Percentiles rank a stretch among this genome's conserved stretches.
Evolutionary conservation across 1,140 invertebrate species (phyloP).

Genomic region (Eupeodes corollae): DNA sequence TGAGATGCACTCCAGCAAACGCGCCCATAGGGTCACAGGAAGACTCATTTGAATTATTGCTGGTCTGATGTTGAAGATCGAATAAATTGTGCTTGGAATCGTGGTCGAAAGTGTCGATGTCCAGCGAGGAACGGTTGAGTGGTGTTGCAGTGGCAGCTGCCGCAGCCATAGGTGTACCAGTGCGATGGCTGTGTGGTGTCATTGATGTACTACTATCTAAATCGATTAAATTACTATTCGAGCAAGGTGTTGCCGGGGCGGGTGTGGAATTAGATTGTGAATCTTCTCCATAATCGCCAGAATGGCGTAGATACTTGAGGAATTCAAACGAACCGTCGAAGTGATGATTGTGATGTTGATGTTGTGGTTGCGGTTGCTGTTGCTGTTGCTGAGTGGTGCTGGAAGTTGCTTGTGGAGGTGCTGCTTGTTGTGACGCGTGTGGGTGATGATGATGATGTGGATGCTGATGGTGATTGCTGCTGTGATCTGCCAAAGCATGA

Average conservation of each 20-base stretch:
- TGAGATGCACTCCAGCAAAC: conserved; percentile 31
- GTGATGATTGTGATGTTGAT: conserved; percentile 25
- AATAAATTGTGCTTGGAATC: conserved; percentile 34
- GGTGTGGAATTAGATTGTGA: not conserved
- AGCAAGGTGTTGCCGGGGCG: not conserved
- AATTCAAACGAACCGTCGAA: conserved; percentile 36
- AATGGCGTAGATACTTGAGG: conserved; percentile 34
- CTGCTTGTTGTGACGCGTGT: too few relatives aligned
- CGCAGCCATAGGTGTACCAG: conserved; percentile 2
- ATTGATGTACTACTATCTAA: conserved; percentile 28
- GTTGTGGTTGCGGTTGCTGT: conserved; percentile 19
- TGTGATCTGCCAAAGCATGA: too few relatives aligned
- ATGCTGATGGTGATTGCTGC: too few relatives aligned
- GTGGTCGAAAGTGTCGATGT: conserved; percentile 33
- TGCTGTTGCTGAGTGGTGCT: conserved; percentile 7
- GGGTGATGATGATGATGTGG: too few relatives aligned
- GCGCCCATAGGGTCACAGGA: conserved; percentile 24
- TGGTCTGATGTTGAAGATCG: conserved; percentile 29
- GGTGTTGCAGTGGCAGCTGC: not conserved
- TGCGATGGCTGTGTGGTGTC: conserved; percentile 30
- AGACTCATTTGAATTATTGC: conserved; percentile 33
- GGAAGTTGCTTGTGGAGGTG: too few relatives aligned
- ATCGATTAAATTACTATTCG: conserved; percentile 19
- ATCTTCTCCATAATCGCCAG: conserved; percentile 19
- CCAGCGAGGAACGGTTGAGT: conserved; percentile 3